phyloP scores from a whole-genome alignment of 2,113 vertebrate genomes.

The Charadrius vociferus region DNA sequence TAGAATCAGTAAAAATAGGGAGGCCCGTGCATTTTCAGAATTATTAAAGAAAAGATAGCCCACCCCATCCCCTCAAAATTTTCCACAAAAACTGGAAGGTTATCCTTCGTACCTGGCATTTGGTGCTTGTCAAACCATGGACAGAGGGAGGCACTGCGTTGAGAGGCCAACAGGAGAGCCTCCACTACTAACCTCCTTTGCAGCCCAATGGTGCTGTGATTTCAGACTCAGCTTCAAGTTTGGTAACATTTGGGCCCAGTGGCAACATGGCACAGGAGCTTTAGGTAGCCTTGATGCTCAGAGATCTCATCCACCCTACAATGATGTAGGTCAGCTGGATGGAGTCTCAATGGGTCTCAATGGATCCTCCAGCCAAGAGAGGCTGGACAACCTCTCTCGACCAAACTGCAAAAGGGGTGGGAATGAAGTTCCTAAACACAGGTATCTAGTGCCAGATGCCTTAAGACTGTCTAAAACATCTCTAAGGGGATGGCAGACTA shows the following conservation, averaged over 20 bases:
- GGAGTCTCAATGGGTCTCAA: accelerated
- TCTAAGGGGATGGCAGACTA: neutral
- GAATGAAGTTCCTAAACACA: neutral
- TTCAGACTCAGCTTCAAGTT: neutral
- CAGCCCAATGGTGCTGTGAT: neutral
- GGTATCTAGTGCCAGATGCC: no score
- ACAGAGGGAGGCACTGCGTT: neutral
- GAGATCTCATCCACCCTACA: neutral
- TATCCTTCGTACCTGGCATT: neutral
- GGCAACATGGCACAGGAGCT: accelerated
- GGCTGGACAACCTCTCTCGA: no score
- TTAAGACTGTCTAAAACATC: neutral
- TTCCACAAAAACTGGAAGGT: neutral
- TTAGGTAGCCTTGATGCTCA: neutral
- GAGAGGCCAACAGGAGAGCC: neutral
- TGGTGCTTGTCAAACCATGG: neutral
- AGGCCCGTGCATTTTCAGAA: neutral
- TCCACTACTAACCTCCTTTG: neutral
- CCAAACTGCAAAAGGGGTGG: neutral
- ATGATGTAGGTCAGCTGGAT: accelerated
- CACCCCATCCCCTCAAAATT: neutral
- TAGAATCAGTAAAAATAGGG: neutral
- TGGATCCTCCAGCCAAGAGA: accelerated
- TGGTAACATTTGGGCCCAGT: neutral
- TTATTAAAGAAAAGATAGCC: neutral